Evolutionary conservation across 2,888 invertebrate species (phyloP).

Genomic region (Plebejus melissa): DNA sequence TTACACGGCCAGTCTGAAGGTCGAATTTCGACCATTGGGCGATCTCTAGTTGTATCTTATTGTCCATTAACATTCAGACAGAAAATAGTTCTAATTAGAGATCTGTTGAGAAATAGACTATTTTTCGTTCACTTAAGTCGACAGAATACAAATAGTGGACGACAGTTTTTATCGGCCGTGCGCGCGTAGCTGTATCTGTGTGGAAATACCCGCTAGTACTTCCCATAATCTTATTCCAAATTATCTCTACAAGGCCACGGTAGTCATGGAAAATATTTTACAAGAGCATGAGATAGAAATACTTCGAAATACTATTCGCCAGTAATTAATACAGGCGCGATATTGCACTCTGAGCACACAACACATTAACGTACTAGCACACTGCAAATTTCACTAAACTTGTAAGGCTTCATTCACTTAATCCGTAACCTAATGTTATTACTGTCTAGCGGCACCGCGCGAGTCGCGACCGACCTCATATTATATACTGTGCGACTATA

Average conservation of each 20-base stretch:
- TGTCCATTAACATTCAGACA: too few species aligned
- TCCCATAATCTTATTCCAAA: background rate
- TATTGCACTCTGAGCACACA: constrained; percentile 40
- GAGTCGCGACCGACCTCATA: constrained; percentile 44
- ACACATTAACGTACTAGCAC: constrained; percentile 34
- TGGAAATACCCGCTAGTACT: background rate
- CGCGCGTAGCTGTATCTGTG: background rate
- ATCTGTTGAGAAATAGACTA: too few species aligned
- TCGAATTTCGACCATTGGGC: too few species aligned
- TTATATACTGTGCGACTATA: constrained; percentile 48
- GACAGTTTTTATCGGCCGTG: background rate
- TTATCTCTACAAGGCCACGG: constrained; percentile 14
- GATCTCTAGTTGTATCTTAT: background rate
- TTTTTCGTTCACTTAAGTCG: too few species aligned
- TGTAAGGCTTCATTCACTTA: constrained; percentile 33
- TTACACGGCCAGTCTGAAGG: too few species aligned
- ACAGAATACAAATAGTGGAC: too few species aligned
- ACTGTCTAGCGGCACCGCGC: constrained; percentile 46
- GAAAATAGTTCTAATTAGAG: too few species aligned
- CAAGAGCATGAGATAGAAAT: constrained; percentile 17
- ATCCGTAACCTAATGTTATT: constrained; percentile 47
- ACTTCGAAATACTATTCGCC: constrained; percentile 23
- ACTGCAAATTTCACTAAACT: constrained; percentile 34
- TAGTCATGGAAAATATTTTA: constrained; percentile 20
- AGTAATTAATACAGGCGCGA: constrained; percentile 35